Evolutionary conservation across 2,113 vertebrate species (phyloP).

Genomic region (Dasypus novemcinctus): DNA sequence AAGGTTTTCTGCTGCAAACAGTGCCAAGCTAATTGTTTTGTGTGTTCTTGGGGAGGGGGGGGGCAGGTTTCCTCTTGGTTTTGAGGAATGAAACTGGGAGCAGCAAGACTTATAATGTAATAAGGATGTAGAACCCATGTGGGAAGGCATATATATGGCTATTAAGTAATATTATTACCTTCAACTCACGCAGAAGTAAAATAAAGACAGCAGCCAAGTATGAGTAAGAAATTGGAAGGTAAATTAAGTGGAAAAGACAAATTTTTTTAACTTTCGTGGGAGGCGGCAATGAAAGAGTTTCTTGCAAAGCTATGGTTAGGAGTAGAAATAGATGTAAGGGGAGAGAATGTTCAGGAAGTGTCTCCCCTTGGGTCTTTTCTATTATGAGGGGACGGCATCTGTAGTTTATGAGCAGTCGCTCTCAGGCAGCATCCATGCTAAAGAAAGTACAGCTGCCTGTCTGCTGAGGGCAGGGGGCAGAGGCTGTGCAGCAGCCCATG

Average conservation of each 20-base stretch:
- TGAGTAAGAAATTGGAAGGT: constrained; percentile 67
- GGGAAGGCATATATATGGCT: constrained; percentile 58
- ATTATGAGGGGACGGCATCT: not conserved
- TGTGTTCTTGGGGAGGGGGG: constrained; percentile 8
- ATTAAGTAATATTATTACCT: constrained; percentile 67
- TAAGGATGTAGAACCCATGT: constrained; percentile 40
- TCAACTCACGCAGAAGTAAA: constrained; percentile 45
- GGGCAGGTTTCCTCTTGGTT: constrained; percentile 42
- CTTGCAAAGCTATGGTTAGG: not conserved
- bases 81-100: constrained; percentile 53
- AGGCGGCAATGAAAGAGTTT: not conserved
- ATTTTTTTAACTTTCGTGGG: constrained; percentile 8
- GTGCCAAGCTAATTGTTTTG: constrained; percentile 55
- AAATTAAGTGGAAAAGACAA: constrained; percentile 51
- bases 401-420: not conserved
- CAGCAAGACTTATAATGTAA: constrained; percentile 37
- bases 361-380: not conserved
- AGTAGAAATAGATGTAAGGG: not conserved
- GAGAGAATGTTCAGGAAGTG: not conserved
- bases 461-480: constrained; percentile 32
- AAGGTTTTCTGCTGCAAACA: constrained; percentile 54
- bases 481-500: constrained; percentile 60
- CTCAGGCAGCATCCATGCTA: not conserved
- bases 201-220: constrained; percentile 60
- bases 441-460: constrained; percentile 53